These are phyloP conservation scores for Merluccius polli DNA, from an alignment of 2,797 vertebrate genomes.

Conservation along the genomic window DNA sequence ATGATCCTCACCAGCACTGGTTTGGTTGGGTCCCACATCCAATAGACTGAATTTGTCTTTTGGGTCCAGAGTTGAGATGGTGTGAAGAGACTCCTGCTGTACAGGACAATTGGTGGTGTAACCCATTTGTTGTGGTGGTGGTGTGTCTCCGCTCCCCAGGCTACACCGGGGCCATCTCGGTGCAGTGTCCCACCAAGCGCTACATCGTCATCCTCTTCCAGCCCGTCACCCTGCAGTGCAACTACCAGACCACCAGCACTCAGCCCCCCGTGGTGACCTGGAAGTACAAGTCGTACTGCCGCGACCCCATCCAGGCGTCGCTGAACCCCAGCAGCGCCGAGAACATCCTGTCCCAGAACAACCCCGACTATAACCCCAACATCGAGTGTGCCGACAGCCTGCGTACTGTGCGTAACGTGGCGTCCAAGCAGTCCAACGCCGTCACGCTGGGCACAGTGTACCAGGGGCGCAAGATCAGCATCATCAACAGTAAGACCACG, in stretches of 20 bases:
- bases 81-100: background rate
- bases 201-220: slow-evolving; percentile 86
- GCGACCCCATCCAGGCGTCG: slow-evolving; percentile 80
- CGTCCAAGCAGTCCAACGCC: slow-evolving; percentile 75
- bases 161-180: slow-evolving; percentile 66
- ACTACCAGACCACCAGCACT: slow-evolving; percentile 61
- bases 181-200: slow-evolving; percentile 72
- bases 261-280: slow-evolving; percentile 73
- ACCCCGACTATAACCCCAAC: slow-evolving; percentile 85
- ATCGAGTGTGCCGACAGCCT: slow-evolving; percentile 81
- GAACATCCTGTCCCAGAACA: slow-evolving; percentile 71
- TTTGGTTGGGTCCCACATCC: too few relatives aligned
- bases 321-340: slow-evolving; percentile 78
- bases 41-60: background rate
- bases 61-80: background rate
- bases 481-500: slow-evolving; percentile 65
- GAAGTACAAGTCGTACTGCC: slow-evolving; percentile 88
- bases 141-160: slow-evolving; percentile 53
- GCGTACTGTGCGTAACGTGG: slow-evolving; percentile 80
- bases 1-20: too few relatives aligned
- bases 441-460: slow-evolving; percentile 75
- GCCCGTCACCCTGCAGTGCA: slow-evolving; percentile 79
- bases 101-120: background rate
- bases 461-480: slow-evolving; percentile 82
- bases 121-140: background rate